Base-by-base conservation (phyloP, 2,797 vertebrate species). In the Cynodonichthys magdalenae region DNA sequence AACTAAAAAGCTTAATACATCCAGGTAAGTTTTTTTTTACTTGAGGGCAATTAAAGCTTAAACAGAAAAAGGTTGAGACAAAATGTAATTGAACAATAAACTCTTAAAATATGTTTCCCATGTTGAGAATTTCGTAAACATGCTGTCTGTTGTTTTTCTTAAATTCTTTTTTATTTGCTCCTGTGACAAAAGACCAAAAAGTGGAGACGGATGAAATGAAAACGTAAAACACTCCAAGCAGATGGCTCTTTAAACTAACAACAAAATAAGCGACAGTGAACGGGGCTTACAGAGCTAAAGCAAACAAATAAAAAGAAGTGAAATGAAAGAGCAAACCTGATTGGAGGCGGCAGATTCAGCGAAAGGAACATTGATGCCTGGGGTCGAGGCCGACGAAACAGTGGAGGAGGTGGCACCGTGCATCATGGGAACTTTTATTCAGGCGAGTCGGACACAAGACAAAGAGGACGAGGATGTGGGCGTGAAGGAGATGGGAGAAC, bases 381-480 rank as follows among this genome's bases (percentile, higher is more conserved):
- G 94, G 94, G 95, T 93, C 94, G 97, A 93, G 94, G 96, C 94
- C 94, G 97, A 96, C 92, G 96, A 95, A 94, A 98, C 95, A 96
- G 95, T 95, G 95, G 96, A 94, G 94, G 96, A 95, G 94, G 96
- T 93, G 95, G 96, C 95, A 95, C 96, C 94, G 95, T 98, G 97
- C 96, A 98, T 97, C 97, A 99, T 95, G 95, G 97, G 95, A 94
- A 98, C 97, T 98, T 94, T 97, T 95, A 93, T 96, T 93, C 95
- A 93, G 95, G 95, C 95, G 94, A 93, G 93, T 96, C 91, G 95
- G 95, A 96, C 96, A 93, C 94, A 90, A 95, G 93, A 95, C 93
- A 47, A 93, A 31, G 92, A 92, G 81, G 94, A 93, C 70, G 82
- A 89, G 88, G 92, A 94, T 95, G 90, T 94, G 93, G 94, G 91